phyloP scores from a whole-genome alignment of 2,888 invertebrate species.

The Eueremaeus valkanovi region DNA sequence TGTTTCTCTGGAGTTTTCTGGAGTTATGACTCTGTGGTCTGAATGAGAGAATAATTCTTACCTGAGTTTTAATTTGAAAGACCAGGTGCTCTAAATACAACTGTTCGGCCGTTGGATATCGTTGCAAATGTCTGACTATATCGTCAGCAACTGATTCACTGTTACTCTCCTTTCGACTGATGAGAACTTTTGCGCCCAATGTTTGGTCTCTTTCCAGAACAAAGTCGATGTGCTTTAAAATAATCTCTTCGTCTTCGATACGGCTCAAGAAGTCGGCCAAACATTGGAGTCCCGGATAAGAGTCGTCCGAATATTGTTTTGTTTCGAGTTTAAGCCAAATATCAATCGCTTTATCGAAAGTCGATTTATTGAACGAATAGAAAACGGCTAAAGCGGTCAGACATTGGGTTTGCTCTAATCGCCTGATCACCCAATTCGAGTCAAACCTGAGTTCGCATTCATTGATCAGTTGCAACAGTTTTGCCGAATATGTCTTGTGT shows the following conservation, averaged over 20 bases:
- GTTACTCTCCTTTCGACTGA: not conserved
- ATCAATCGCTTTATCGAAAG: constrained; percentile 26
- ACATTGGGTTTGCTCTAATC: too few relatives aligned
- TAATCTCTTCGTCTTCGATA: constrained; percentile 52
- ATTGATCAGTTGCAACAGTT: constrained; percentile 50
- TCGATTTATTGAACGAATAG: constrained; percentile 50
- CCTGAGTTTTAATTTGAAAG: constrained; percentile 51
- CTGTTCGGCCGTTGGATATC: constrained; percentile 53
- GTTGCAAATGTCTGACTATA: constrained; percentile 53
- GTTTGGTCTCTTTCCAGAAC: constrained; percentile 53
- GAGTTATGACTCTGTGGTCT: too few relatives aligned
- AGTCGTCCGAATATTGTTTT: constrained; percentile 52
- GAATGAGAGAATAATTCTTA: not conserved
- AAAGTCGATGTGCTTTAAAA: constrained; percentile 55
- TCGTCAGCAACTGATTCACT: constrained; percentile 51
- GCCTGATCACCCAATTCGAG: constrained; percentile 53
- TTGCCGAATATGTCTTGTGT: constrained; percentile 49
- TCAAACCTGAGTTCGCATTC: constrained; percentile 50
- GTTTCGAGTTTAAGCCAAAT: constrained; percentile 40
- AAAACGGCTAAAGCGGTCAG: constrained; percentile 54
- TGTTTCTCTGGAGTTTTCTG: too few relatives aligned
- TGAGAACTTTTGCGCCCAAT: constrained; percentile 52
- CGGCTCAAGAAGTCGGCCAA: constrained; percentile 54
- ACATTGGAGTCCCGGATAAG: constrained; percentile 54
- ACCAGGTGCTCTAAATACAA: constrained; percentile 55